Base-by-base conservation (phyloP, 2,113 vertebrate species). In the Zingel zingel region DNA sequence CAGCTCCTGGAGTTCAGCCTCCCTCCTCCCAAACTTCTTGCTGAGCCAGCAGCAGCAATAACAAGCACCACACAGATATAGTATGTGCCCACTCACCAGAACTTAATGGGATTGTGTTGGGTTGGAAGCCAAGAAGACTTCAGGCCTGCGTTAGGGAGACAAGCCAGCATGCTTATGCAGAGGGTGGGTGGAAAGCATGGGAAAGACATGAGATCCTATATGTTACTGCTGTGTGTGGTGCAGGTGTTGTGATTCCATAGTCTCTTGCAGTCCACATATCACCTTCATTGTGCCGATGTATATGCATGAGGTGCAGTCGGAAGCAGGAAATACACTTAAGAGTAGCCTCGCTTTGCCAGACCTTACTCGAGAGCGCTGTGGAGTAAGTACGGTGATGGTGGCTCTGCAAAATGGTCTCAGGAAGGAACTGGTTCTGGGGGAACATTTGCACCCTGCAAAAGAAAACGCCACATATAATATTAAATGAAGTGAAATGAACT, bases 51-150 rank as follows among this genome's bases (percentile, higher is more conserved):
- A 76, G 78, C 85, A 65, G 39, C 84, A 81, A 43, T 43, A 43
- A 67, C 63, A 30, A 77, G 71, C 91, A n/a, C 73, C 86, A 88
- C 81, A 39, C 73, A 89, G 83, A 85, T 85, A 58, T 71, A 88
- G 79, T 56, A 81, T 85, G 87, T 90, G 87, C 89, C 79, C 86
- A 85, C 91, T 94, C 87, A 85, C 84, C 75, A 86, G 78, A 88
- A 85, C 87, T 75, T 94, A 93, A 93, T 92, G 92, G 90, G 92
- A 93, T 92, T 91, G 92, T 74, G 81, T 88, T 85, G 75, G 59
- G 53, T 88, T 77, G 74, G 76, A 86, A 83, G 93, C 93, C 93
- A 94, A 92, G 77, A 90, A 92, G 86, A 93, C 93, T 92, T 94
- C 90, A 88, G 88, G 81, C 84, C 83, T 91, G 86, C 93, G 94